A percentile compares a stretch with the other conserved stretches of the same genome.
phyloP scores from a whole-genome alignment of 2,797 vertebrate genomes.

The Geotria australis region DNA sequence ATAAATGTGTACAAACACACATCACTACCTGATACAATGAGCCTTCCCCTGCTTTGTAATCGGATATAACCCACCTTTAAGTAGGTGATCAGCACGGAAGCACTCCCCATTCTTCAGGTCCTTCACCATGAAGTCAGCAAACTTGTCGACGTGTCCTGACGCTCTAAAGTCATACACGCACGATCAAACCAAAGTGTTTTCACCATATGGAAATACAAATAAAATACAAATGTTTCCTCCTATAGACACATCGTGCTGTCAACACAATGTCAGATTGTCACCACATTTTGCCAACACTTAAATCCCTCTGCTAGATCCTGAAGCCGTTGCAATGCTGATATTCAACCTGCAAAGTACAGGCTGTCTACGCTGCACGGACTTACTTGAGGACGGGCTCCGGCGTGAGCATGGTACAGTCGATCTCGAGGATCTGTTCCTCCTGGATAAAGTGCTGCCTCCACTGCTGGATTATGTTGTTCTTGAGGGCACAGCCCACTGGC shows the following conservation, averaged over 20 bases:
- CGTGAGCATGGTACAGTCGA: constrained; percentile 94
- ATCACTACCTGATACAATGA: too few species aligned
- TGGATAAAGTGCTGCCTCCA: constrained; percentile 98
- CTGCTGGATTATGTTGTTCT: constrained; percentile 78
- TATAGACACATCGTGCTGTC: too few species aligned
- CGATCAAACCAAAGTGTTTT: too few species aligned
- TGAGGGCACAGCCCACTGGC: constrained; percentile 75
- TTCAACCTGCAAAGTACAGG: too few species aligned
- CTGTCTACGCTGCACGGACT: constrained; percentile 1
- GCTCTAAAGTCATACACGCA: constrained; percentile 29
- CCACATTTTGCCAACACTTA: too few species aligned
- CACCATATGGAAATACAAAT: neutral
- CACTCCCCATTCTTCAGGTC: constrained; percentile 92
- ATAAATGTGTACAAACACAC: too few species aligned
- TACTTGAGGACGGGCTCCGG: constrained; percentile 81
- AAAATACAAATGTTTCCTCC: neutral
- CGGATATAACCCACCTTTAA: constrained; percentile 34
- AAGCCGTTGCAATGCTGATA: too few species aligned
- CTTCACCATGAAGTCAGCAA: constrained; percentile 98
- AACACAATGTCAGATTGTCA: too few species aligned
- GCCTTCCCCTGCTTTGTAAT: too few species aligned
- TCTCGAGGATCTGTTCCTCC: constrained; percentile 90
- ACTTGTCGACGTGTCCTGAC: constrained; percentile 90
- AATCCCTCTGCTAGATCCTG: too few species aligned
- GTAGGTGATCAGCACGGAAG: constrained; percentile 81